These are phyloP conservation scores for Vulpes ferrilata DNA, from an alignment of 2,113 vertebrate genomes.

Conservation along the genomic window DNA sequence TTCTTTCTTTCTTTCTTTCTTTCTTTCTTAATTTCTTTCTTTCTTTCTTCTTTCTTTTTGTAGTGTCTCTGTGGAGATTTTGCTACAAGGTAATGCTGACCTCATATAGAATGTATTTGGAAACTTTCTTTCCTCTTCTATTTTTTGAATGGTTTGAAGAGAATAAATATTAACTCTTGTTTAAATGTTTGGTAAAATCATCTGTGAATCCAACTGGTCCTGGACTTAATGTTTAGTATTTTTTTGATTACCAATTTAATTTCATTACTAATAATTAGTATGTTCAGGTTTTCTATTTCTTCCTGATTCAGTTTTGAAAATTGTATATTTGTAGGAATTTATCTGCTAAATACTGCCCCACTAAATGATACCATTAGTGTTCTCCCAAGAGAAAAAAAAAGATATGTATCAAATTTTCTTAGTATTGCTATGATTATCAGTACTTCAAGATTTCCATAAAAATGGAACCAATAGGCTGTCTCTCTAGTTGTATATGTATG, in stretches of 20 bases:
- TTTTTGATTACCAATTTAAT: background rate
- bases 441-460: background rate
- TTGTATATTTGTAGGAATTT: background rate
- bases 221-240: background rate
- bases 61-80: background rate
- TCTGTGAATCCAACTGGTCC: background rate
- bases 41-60: background rate
- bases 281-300: background rate
- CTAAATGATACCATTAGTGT: background rate
- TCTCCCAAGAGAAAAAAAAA: background rate
- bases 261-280: background rate
- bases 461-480: background rate
- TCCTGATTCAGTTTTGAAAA: background rate
- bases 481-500: background rate
- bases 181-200: background rate
- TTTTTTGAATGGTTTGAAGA: background rate
- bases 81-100: background rate
- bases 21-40: too few relatives aligned
- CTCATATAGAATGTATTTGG: background rate
- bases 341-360: background rate
- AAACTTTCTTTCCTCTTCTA: background rate
- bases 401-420: background rate
- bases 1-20: too few relatives aligned
- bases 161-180: background rate
- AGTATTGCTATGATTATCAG: background rate